Evolutionary conservation across 1,140 invertebrate genomes (phyloP).

Genomic region (Drosophila kikkawai): DNA sequence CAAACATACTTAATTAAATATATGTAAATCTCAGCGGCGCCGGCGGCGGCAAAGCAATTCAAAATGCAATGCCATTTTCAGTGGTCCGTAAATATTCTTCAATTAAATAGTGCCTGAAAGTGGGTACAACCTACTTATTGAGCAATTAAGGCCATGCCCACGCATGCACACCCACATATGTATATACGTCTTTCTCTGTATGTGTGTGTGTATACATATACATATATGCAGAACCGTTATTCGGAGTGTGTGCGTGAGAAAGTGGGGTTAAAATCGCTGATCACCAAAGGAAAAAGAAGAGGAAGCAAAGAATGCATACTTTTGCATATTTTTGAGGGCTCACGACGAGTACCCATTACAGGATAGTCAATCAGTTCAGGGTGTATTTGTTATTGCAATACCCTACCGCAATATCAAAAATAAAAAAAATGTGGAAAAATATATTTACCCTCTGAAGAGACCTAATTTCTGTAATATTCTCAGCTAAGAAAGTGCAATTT

Average conservation of each 20-base stretch:
- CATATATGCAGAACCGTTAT: conserved; percentile 25
- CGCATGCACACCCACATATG: conserved; percentile 42
- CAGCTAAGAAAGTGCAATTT: background rate
- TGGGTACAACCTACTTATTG: conserved; percentile 68
- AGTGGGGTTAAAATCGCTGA: conserved; percentile 27
- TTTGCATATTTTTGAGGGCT: conserved; percentile 20
- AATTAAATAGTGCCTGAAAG: conserved; percentile 60
- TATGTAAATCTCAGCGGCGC: background rate
- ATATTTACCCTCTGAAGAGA: too few species aligned
- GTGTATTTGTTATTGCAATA: background rate
- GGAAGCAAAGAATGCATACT: conserved; percentile 2
- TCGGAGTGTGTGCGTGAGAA: conserved; percentile 14
- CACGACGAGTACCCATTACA: background rate
- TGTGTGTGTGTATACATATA: conserved; percentile 2
- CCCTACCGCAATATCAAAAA: background rate
- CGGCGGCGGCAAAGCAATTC: background rate
- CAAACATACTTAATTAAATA: background rate
- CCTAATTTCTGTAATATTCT: background rate
- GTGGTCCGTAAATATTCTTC: conserved; percentile 42
- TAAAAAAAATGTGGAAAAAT: background rate
- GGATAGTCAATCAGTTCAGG: background rate
- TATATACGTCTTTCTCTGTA: conserved; percentile 9
- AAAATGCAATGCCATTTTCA: conserved; percentile 27
- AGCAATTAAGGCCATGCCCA: conserved; percentile 70
- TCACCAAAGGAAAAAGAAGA: conserved; percentile 11